phyloP scores from a whole-genome alignment of 2,797 vertebrate species.

The Sebastiscus tertius region DNA sequence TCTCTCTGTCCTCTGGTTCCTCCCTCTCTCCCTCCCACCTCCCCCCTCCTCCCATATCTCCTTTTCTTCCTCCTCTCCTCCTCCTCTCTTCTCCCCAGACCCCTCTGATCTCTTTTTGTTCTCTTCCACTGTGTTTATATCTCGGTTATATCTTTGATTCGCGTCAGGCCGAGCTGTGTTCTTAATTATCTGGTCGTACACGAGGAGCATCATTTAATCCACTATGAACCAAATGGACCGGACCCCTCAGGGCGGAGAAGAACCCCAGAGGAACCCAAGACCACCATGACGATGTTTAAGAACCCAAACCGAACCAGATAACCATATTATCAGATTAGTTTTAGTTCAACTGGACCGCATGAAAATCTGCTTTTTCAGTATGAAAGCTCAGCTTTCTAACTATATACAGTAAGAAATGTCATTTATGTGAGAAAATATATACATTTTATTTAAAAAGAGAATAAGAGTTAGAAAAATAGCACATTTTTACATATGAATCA shows the following conservation, averaged over 20 bases:
- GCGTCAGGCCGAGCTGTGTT: conserved; percentile 50
- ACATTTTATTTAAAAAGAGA: background rate
- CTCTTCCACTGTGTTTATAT: conserved; percentile 43
- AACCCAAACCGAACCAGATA: conserved; percentile 14
- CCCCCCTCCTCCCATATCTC: conserved; percentile 15
- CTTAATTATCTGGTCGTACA: conserved; percentile 55
- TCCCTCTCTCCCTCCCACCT: background rate
- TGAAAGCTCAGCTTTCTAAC: background rate
- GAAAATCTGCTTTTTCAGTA: background rate
- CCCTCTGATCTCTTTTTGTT: conserved; percentile 23
- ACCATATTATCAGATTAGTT: background rate
- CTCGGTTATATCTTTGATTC: conserved; percentile 56
- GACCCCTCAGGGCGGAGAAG: conserved; percentile 10
- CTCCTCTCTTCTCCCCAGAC: background rate
- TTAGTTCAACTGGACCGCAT: background rate
- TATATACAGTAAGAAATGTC: background rate
- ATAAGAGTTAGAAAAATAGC: background rate
- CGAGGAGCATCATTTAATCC: conserved; percentile 46
- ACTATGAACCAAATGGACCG: conserved; percentile 3
- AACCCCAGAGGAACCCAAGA: conserved; percentile 32
- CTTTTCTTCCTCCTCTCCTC: background rate
- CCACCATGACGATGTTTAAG: conserved; percentile 11
- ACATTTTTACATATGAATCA: background rate
- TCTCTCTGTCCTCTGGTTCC: background rate
- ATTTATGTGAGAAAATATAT: background rate